Base-by-base conservation (phyloP, 1,140 invertebrate genomes). In the Aphaenogaster ashmeadi region DNA sequence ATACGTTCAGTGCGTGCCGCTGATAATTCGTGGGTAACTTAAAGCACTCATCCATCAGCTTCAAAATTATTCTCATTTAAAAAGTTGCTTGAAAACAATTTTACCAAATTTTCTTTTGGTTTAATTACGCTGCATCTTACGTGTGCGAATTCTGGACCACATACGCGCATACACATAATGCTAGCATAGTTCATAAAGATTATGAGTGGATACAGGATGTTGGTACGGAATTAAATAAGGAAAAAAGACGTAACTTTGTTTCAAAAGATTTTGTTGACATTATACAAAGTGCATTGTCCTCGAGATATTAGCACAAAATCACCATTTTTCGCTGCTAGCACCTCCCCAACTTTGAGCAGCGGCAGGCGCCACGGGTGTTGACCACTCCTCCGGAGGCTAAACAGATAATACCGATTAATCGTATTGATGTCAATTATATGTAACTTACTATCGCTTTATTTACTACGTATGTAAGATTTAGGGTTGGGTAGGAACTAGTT, bases 341-440 rank as follows among this genome's bases (percentile, higher is more conserved):
- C 95, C 95, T 56, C 95, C 94, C 94, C 95, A 95, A 33, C 93
- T 95, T 87, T 89, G 92, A 38, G 93, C 27, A 50, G 86, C 86
- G 21, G 93, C 6, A 7, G 89, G 44, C 6, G 86, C 87, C 13
- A 93, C 36, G 5, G 89, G 33, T 18, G 90, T 74, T 3, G 93
- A 75, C 95, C 95, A 95, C 52, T 94, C 94, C 9, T 95, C 95
- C 8, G 91, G 86, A 56, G 87, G 21, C 94, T 95, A 18, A 75
- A 89, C 18, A 69, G 27, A 78, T 41, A 50, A 33, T 60, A 41
- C 27, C 11, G 38, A 75, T 69, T 74, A 52, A 52, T 75, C 6
- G 36, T 52, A 52, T 41, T n/a, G 3, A 66, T 77, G 21, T 52
- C 13, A 56, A 27, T 27, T 27, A 27, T 27, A 27, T 27, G 27